These are phyloP conservation scores for Neopipo cinnamomea DNA, from an alignment of 2,113 vertebrate species.

Conservation along the genomic window DNA sequence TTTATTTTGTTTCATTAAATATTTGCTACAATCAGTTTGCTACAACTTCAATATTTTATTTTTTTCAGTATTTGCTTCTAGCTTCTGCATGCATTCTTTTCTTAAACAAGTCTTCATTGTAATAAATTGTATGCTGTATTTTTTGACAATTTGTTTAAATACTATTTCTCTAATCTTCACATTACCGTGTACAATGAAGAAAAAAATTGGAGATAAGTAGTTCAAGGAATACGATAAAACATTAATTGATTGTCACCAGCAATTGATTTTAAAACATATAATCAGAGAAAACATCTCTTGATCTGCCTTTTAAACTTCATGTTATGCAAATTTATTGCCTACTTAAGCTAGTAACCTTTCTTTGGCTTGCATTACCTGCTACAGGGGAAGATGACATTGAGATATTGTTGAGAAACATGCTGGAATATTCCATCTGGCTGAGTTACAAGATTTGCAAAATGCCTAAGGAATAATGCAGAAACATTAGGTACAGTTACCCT, in stretches of 20 bases:
- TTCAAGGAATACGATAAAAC: not conserved
- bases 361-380: not conserved
- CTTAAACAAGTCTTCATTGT: not conserved
- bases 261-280: not conserved
- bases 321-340: not conserved
- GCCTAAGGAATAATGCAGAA: not conserved
- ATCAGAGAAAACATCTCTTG: not conserved
- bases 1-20: not conserved
- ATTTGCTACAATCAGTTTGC: not conserved
- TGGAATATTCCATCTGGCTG: slow-evolving; percentile 7
- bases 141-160: not conserved
- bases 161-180: not conserved
- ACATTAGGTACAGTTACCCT: not conserved
- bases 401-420: not conserved
- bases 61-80: not conserved
- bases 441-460: not conserved
- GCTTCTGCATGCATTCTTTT: not conserved
- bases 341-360: not conserved
- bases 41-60: not conserved
- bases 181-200: not conserved
- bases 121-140: not conserved
- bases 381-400: not conserved
- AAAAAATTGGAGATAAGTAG: not conserved
- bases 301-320: not conserved
- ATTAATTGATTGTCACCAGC: not conserved